Evolutionary conservation across 2,797 vertebrate genomes (phyloP).

Genomic region (Strix occidentalis): DNA sequence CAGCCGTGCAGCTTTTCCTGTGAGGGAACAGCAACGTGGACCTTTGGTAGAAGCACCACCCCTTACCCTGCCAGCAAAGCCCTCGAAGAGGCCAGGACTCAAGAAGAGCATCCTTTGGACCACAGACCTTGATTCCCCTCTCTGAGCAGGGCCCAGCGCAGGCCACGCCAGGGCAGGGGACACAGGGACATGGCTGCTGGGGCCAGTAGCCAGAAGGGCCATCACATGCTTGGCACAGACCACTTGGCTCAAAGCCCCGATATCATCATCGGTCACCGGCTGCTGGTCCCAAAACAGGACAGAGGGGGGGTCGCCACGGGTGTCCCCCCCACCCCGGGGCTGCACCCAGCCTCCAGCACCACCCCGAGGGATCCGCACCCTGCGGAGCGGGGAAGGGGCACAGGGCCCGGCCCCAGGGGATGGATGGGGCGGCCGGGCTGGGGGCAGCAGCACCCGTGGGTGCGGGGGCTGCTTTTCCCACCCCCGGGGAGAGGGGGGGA

Average conservation of each 20-base stretch:
- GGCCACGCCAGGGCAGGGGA: neutral
- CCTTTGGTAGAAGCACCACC: neutral
- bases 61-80: neutral
- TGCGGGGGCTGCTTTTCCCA: neutral
- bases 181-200: neutral
- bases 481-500: neutral
- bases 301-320: fast-evolving
- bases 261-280: fast-evolving
- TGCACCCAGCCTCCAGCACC: neutral
- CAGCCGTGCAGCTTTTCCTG: neutral
- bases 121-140: neutral
- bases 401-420: no score
- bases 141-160: neutral
- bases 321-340: no score
- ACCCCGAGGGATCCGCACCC: fast-evolving
- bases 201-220: neutral
- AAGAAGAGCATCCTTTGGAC: neutral
- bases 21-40: neutral
- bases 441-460: neutral
- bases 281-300: neutral
- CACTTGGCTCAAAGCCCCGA: fast-evolving
- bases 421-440: neutral
- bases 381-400: neutral
- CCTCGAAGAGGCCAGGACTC: fast-evolving
- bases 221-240: fast-evolving